A percentile compares a stretch with the other conserved stretches of the same genome.
These are phyloP conservation scores for Vulpes lagopus DNA, from an alignment of 2,113 vertebrate genomes.

Conservation along the genomic window DNA sequence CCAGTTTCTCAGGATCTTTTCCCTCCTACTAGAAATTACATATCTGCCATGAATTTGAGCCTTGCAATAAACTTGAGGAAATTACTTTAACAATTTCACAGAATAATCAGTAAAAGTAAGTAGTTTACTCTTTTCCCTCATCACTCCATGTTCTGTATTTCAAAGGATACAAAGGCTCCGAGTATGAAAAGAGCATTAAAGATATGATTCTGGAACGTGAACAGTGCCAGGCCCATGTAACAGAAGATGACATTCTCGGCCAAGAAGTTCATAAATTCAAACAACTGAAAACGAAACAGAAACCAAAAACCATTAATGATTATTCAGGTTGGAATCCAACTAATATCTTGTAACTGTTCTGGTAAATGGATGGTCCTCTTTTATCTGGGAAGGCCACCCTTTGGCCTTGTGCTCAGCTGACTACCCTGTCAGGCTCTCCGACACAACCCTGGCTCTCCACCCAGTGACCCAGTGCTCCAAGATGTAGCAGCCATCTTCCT, in stretches of 20 bases:
- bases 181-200: constrained; percentile 92
- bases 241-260: constrained; percentile 95
- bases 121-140: not conserved
- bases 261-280: constrained; percentile 94
- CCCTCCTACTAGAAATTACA: not conserved
- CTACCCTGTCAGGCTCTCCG: not conserved
- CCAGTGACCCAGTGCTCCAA: not conserved
- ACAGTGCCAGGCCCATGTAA: constrained; percentile 92
- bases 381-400: not conserved
- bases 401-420: not conserved
- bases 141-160: not conserved
- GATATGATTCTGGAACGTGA: constrained; percentile 91
- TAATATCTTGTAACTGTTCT: not conserved
- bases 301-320: constrained; percentile 74
- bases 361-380: not conserved
- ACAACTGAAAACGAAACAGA: constrained; percentile 90
- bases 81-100: constrained; percentile 3
- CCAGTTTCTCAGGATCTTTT: not conserved
- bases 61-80: not conserved
- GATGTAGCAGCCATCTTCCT: not conserved
- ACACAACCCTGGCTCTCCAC: not conserved
- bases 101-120: not conserved
- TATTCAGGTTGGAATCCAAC: not conserved
- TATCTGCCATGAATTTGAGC: constrained; percentile 2
- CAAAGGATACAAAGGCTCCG: constrained; percentile 94